Evolutionary conservation across 1,140 invertebrate species (phyloP).

Genomic region (Drosophila micromelanica): DNA sequence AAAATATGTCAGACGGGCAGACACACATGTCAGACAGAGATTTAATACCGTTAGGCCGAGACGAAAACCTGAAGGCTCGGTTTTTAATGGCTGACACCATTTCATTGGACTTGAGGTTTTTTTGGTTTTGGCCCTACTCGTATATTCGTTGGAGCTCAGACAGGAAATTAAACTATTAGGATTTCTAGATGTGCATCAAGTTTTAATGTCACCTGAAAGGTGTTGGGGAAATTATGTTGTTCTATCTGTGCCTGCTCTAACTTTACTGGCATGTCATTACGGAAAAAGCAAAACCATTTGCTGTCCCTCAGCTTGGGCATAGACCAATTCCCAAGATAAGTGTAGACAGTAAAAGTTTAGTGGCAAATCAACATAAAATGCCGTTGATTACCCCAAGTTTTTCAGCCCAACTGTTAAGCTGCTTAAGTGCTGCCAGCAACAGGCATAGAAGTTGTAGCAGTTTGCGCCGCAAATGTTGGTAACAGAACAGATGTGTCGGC

Average conservation of each 20-base stretch:
- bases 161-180: constrained; percentile 78
- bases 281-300: constrained; percentile 49
- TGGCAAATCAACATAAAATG: constrained; percentile 75
- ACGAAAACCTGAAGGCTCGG: constrained; percentile 49
- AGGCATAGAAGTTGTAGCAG: constrained; percentile 52
- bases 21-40: constrained; percentile 56
- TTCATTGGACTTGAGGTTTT: constrained; percentile 45
- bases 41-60: constrained; percentile 55
- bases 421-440: constrained; percentile 68
- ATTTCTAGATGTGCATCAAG: constrained; percentile 56
- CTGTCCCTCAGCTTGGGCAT: constrained; percentile 2
- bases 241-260: constrained; percentile 10
- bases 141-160: constrained; percentile 17
- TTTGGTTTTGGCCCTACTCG: constrained; percentile 8
- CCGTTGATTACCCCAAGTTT: constrained; percentile 67
- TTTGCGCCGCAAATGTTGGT: constrained; percentile 51
- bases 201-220: constrained; percentile 75
- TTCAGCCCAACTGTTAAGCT: constrained; percentile 25
- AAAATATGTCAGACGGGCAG: constrained; percentile 31
- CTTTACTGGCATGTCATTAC: constrained; percentile 49
- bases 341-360: constrained; percentile 72
- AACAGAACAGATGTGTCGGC: constrained; percentile 14
- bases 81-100: constrained; percentile 61
- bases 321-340: constrained; percentile 63
- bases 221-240: constrained; percentile 52